phyloP scores from a whole-genome alignment of 1,140 invertebrate species.

The Brachystomella parvula region DNA sequence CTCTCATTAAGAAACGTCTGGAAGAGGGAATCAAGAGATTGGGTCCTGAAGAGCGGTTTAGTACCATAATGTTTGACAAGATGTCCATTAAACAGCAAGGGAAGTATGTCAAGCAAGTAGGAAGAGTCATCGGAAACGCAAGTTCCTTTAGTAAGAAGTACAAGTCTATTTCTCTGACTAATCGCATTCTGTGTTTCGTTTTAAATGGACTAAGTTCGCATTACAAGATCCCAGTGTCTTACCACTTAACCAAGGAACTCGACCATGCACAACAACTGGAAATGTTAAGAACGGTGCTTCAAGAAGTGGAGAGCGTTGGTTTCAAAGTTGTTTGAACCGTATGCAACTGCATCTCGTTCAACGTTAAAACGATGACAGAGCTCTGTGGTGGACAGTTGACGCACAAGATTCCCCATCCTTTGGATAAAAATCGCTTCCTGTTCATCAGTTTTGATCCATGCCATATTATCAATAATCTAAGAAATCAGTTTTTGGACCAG shows the following conservation, averaged over 20 bases:
- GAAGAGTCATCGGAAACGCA: slow-evolving; percentile 23
- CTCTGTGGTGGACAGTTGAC: slow-evolving; percentile 7
- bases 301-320: slow-evolving; percentile 4
- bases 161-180: not conserved
- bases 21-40: not conserved
- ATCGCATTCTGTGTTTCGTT: slow-evolving; percentile 38
- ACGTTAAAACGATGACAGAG: slow-evolving; percentile 13
- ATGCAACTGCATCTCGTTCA: slow-evolving; percentile 14
- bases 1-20: not conserved
- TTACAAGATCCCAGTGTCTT: slow-evolving; percentile 41
- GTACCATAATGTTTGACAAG: slow-evolving; percentile 42
- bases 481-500: slow-evolving; percentile 23
- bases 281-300: slow-evolving; percentile 12
- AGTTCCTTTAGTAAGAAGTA: not conserved
- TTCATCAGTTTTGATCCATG: slow-evolving; percentile 26
- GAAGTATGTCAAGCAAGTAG: slow-evolving; percentile 36
- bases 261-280: slow-evolving; percentile 8
- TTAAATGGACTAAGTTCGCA: slow-evolving; percentile 38
- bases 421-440: slow-evolving; percentile 12
- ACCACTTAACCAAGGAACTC: slow-evolving; percentile 26
- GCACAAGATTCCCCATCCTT: slow-evolving; percentile 17
- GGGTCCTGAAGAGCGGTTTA: slow-evolving; percentile 11
- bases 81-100: slow-evolving; percentile 39
- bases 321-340: slow-evolving; percentile 21
- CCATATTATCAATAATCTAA: slow-evolving; percentile 32